Percentiles rank a stretch among this genome's conserved stretches.
These are phyloP conservation scores for Eutrigla gurnardus DNA, from an alignment of 2,797 vertebrate genomes.

Conservation along the genomic window DNA sequence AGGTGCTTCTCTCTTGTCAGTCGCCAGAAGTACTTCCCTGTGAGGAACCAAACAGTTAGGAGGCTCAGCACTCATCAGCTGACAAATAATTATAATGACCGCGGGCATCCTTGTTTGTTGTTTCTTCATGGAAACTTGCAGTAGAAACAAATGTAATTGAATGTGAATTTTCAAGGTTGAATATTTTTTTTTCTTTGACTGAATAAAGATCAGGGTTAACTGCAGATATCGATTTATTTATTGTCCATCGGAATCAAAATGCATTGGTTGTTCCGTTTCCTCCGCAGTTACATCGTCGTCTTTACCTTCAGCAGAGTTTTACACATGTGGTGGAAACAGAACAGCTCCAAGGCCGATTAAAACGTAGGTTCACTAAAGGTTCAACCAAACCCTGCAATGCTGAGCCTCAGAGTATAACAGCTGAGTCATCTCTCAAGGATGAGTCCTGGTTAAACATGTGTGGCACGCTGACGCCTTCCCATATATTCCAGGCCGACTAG, in stretches of 20 bases:
- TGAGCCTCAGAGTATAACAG: neutral
- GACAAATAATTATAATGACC: neutral
- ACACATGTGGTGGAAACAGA: neutral
- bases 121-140: neutral
- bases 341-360: neutral
- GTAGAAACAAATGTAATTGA: too few relatives aligned
- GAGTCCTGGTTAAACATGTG: neutral
- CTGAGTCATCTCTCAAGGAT: neutral
- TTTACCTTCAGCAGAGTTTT: neutral
- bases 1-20: constrained; percentile 94
- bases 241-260: neutral
- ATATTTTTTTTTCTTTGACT: neutral
- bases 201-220: neutral
- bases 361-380: neutral
- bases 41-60: neutral
- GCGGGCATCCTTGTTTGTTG: neutral
- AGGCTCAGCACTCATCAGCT: neutral
- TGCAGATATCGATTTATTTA: neutral
- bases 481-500: neutral
- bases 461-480: too few relatives aligned
- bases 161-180: neutral
- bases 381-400: neutral
- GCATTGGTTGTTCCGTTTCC: neutral
- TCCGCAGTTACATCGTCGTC: neutral
- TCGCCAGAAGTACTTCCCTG: constrained; percentile 97